Evolutionary conservation across 2,113 vertebrate genomes (phyloP), one percentile per base, ranked within the genome.

Genomic region (Hippocampus comes): DNA sequence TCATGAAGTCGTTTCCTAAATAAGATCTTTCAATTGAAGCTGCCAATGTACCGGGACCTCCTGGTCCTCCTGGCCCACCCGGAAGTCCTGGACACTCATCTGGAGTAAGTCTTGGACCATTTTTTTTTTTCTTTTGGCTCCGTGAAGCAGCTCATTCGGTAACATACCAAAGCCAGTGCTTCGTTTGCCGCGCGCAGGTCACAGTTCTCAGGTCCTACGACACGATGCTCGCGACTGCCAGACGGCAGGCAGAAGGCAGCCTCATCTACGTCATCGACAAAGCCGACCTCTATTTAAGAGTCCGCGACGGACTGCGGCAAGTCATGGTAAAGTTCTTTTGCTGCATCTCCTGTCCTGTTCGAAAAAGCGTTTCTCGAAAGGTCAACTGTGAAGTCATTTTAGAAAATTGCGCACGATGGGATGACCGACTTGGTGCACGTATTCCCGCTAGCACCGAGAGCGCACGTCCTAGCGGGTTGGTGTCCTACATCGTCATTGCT

Each of bases 1-100:
- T 4, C 9, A 55, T 67, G 14, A 30, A 30, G 3, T 6, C n/a
- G n/a, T 20, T 57, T 48, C 5, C 55, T 63, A 23, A 27, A 73
- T 14, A 8, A 9, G 5, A 20, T 78, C 7, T 80, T 86, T 75
- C 17, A 0, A n/a, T 72, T 72, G 2, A 1, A 97, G 95, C 91
- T 4, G 69, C 95, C 87, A 95, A 84, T 63, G 55, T 96, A 66
- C 95, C 96, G 0, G 97, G 97, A 0, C 95, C 96, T 2, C 96
- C 96, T 0, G 96, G 97, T 0, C 97, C 97, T 0, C 94, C 95
- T 0, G 96, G 96, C 0, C 93, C 94, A 1, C 95, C 96, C 0
- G 97, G 97, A 3, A 88, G 72, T 14, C 93, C 95, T 0, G 92
- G 92, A 23, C 74, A 11, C 4, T 92, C 92, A 25, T 90, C 94